These are phyloP conservation scores for Scophthalmus maximus DNA, from an alignment of 2,113 vertebrate species.

Conservation along the genomic window DNA sequence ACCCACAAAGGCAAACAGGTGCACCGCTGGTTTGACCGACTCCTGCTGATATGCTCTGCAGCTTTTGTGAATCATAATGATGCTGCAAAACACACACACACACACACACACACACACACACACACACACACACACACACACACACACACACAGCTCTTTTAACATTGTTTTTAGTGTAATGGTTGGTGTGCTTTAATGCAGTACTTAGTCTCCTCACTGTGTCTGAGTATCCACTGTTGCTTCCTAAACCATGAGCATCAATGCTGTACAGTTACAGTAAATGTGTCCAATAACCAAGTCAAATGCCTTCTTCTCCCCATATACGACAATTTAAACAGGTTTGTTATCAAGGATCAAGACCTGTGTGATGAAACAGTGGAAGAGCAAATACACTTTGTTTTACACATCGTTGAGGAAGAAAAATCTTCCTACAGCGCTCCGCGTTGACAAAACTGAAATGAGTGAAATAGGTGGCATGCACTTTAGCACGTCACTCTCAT, in stretches of 20 bases:
- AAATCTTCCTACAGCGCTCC: no score
- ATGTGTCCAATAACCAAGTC: not conserved
- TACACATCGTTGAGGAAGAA: no score
- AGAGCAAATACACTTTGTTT: not conserved
- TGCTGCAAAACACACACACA: not conserved
- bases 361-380: not conserved
- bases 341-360: not conserved
- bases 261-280: not conserved
- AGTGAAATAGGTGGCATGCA: no score
- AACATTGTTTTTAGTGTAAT: not conserved
- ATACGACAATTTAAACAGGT: not conserved
- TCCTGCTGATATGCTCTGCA: conserved; percentile 19
- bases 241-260: not conserved
- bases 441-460: no score
- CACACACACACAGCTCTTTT: not conserved
- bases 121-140: no score
- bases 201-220: no score
- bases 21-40: not conserved
- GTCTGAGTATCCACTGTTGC: no score
- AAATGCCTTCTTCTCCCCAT: not conserved
- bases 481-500: no score
- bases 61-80: conserved; percentile 8
- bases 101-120: no score
- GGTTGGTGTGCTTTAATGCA: no score
- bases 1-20: conserved; percentile 12